Evolutionary conservation across 2,888 invertebrate species (phyloP), one percentile per base, ranked within the genome.

Genomic region (Opisthograptis luteolata): DNA sequence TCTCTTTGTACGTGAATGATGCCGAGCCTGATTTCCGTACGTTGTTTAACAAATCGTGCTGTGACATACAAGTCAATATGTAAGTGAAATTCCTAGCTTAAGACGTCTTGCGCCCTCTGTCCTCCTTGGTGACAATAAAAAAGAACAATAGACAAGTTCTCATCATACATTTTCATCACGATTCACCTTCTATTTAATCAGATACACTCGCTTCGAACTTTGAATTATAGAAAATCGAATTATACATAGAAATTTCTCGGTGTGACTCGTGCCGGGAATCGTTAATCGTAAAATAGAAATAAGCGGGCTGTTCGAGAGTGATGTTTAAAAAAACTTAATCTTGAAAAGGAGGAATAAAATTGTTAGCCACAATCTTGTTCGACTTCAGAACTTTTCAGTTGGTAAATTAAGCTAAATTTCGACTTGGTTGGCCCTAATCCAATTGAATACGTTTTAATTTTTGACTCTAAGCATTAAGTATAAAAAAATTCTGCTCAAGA

Each of bases 1-100:
- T n/a, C n/a, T n/a, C n/a, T n/a, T n/a, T n/a, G n/a, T n/a, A n/a
- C n/a, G n/a, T n/a, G n/a, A n/a, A n/a, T n/a, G n/a, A n/a, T 43
- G 37, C 45, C 52, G 45, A 52, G 41, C 52, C 42, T 43, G 30
- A 48, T 45, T 37, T 45, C 42, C 42, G 19, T 45, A 19, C 17
- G 34, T 45, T 8, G 46, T 47, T 15, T 49, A 49, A 37, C 74
- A 84, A 88, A 80, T 76, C 74, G 89, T 81, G 89, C 89, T 89
- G 89, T 89, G 89, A 88, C 88, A 84, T 78, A 70, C 69, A 81
- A 89, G 88, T 89, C 89, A 89, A 81, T 88, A 87, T 84, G 60
- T 86, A 80, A 83, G 80, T 81, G 66, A 70, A 66, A 68, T 66
- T 62, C 55, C 70, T 86, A 87, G 79, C 65, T 68, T 86, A 83